These are phyloP conservation scores for Tubulanus polymorphus DNA, from an alignment of 2,888 invertebrate species.

Conservation along the genomic window DNA sequence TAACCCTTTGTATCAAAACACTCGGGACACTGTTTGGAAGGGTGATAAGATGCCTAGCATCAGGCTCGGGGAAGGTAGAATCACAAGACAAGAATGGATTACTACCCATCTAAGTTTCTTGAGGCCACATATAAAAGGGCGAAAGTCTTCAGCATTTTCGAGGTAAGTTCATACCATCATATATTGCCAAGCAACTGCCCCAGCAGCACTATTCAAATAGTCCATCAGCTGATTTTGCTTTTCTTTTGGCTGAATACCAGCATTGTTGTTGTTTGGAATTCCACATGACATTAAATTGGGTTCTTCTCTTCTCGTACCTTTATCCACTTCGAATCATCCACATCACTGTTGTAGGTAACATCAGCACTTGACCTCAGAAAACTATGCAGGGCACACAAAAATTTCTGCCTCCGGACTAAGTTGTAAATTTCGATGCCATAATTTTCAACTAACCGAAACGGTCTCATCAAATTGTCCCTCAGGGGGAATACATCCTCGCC, in stretches of 20 bases:
- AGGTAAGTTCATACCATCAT: neutral
- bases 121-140: too few species aligned
- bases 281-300: neutral
- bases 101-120: too few species aligned
- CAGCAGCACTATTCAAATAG: neutral
- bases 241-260: neutral
- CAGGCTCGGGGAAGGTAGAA: too few species aligned
- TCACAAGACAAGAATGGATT: too few species aligned
- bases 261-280: neutral
- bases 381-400: neutral
- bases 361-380: neutral
- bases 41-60: too few species aligned
- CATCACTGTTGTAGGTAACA: neutral
- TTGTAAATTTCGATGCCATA: neutral
- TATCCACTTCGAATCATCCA: neutral
- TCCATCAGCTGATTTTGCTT: neutral
- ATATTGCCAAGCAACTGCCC: neutral
- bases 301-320: neutral
- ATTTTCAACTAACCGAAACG: slow-evolving; percentile 9
- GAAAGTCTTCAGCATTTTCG: too few species aligned
- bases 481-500: slow-evolving; percentile 21
- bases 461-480: slow-evolving; percentile 13
- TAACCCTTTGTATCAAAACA: too few species aligned
- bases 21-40: too few species aligned
- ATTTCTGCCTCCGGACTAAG: neutral